A percentile compares a stretch with the other conserved stretches of the same genome.
phyloP scores from a whole-genome alignment of 2,888 invertebrate genomes.

The Ichneumon xanthorius region DNA sequence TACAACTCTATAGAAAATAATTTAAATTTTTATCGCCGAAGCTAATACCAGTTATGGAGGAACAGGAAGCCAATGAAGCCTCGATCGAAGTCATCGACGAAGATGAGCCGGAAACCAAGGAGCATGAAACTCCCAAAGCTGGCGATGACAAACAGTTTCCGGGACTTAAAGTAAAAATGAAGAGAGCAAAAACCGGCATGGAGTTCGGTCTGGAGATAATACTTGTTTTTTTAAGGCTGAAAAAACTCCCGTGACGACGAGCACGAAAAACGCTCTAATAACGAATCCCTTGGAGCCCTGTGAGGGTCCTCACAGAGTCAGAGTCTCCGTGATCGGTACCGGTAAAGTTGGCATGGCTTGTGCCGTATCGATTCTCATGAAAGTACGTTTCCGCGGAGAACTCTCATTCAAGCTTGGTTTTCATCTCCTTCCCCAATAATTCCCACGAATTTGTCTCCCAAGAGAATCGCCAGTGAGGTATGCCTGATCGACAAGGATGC shows the following conservation, averaged over 20 bases:
- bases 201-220: background rate
- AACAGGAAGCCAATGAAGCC: constrained; percentile 17
- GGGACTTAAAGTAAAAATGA: background rate
- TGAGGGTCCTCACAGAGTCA: constrained; percentile 78
- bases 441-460: constrained; percentile 45
- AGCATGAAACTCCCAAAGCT: constrained; percentile 3
- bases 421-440: constrained; percentile 18
- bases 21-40: background rate
- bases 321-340: constrained; percentile 79
- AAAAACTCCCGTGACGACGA: constrained; percentile 70
- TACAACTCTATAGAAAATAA: background rate
- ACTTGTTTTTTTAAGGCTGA: constrained; percentile 33
- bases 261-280: constrained; percentile 80
- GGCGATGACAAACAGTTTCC: constrained; percentile 9
- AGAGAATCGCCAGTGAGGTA: constrained; percentile 86
- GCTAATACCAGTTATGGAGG: constrained; percentile 12
- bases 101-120: background rate
- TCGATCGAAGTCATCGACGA: background rate
- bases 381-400: constrained; percentile 78
- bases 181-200: background rate
- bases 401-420: background rate
- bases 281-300: constrained; percentile 76
- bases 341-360: constrained; percentile 87
- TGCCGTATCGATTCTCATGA: constrained; percentile 86
- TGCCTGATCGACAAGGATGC: constrained; percentile 86